phyloP scores from a whole-genome alignment of 2,888 invertebrate genomes.

The Chymomyza fuscimana region DNA sequence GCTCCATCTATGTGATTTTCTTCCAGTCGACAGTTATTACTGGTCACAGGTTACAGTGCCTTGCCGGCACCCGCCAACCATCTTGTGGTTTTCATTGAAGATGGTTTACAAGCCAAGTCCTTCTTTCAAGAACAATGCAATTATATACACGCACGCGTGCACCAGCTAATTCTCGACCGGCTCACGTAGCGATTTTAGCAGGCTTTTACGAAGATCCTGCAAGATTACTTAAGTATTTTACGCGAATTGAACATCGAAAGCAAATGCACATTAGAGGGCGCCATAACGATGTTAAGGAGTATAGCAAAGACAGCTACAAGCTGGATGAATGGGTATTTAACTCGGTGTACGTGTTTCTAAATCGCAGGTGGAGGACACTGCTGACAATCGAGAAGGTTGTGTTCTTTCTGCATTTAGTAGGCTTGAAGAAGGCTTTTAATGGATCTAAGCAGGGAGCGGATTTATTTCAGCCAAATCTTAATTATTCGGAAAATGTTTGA shows the following conservation, averaged over 20 bases:
- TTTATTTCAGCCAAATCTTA: conserved; percentile 88
- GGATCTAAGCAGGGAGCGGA: conserved; percentile 91
- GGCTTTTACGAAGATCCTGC: conserved; percentile 96
- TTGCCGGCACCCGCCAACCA: conserved; percentile 83
- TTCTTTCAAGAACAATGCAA: conserved; percentile 81
- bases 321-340: conserved; percentile 95
- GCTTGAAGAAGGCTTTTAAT: conserved; percentile 95
- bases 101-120: conserved; percentile 93
- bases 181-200: conserved; percentile 96
- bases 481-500: conserved; percentile 87
- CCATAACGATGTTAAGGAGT: conserved; percentile 87
- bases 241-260: conserved; percentile 87
- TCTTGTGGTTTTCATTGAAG: conserved; percentile 92
- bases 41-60: conserved; percentile 42
- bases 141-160: conserved; percentile 86
- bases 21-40: conserved; percentile 91
- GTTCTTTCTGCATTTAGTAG: conserved; percentile 94
- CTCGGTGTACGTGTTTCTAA: conserved; percentile 84
- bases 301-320: conserved; percentile 78
- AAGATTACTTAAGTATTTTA: conserved; percentile 84
- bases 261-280: conserved; percentile 81
- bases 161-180: conserved; percentile 97
- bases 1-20: conserved; percentile 93
- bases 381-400: conserved; percentile 81
- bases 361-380: conserved; percentile 77